Base-by-base conservation (phyloP, 2,888 invertebrate species). In the Diadegma fenestrale region DNA sequence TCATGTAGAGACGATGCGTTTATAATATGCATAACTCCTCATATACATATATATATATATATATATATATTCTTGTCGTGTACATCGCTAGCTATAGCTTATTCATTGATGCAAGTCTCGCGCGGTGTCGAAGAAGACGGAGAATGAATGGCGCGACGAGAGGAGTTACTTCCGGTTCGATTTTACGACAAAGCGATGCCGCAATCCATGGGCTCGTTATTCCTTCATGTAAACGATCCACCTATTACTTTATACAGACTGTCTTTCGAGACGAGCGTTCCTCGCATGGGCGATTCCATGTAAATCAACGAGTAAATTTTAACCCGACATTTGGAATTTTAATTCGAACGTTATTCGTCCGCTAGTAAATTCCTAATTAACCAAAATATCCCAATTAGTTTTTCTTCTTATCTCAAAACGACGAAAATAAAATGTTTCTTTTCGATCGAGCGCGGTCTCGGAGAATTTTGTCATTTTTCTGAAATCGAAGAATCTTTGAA, bases 51-150 rank as follows among this genome's bases (percentile, higher is more conserved):
- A n/a, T n/a, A n/a, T n/a, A n/a, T n/a, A n/a, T n/a, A 37, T 26
- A 22, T 41, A 68, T 19, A 22, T 68, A 43, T 61, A 83, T 83
- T 69, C 66, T 61, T 30, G 78, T 69, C 58, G 37, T 48, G 73
- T 68, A 61, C 71, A 37, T 54, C 14, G 33, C 61, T 30, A 37
- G 37, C 68, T 83, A 71, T 84, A 77, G 51, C 45, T 64, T 80
- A 61, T 85, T 85, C 85, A 85, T 85, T 85, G 82, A 85, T 85
- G 79, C 85, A 80, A 82, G 85, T 82, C 85, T 80, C 82, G 85
- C 79, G 76, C 82, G 26, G 22, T 82, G 76, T 80, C 82, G 82
- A 82, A 80, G 82, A 85, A 79, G 79, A 80, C 79, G 66, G 17
- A 54, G 71, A 85, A 82, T 85, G 85, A 85, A 85, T 85, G 85